phyloP scores from a whole-genome alignment of 2,113 vertebrate genomes.

The Siniperca chuatsi region DNA sequence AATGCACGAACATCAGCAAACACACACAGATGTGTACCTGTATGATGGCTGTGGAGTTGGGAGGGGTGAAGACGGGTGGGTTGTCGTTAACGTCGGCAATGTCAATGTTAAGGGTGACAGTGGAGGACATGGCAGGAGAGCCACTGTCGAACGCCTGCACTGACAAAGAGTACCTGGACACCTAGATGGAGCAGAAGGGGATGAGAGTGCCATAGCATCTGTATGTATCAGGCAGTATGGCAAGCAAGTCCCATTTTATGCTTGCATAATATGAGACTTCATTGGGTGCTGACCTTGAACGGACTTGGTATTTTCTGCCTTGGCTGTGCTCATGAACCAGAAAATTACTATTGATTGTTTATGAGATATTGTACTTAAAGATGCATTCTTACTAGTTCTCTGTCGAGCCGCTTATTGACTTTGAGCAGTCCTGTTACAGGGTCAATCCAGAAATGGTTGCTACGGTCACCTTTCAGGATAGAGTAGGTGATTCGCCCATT shows the following conservation, averaged over 20 bases:
- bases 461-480: constrained; percentile 92
- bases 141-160: constrained; percentile 95
- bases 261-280: constrained; percentile 44
- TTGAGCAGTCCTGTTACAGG: constrained; percentile 91
- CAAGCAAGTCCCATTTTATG: constrained; percentile 2
- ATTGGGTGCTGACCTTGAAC: constrained; percentile 58
- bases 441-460: constrained; percentile 93
- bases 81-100: constrained; percentile 97
- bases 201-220: constrained; percentile 8
- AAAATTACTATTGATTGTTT: constrained; percentile 68
- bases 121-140: constrained; percentile 91
- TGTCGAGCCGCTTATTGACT: constrained; percentile 95
- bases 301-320: constrained; percentile 25
- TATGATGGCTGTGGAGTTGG: constrained; percentile 92
- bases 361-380: constrained; percentile 43
- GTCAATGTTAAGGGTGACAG: constrained; percentile 92
- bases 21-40: constrained; percentile 83
- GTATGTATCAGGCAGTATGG: constrained; percentile 34
- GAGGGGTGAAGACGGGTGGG: constrained; percentile 91
- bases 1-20: neutral
- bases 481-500: constrained; percentile 94
- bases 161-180: constrained; percentile 92
- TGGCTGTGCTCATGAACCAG: constrained; percentile 49
- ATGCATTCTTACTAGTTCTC: constrained; percentile 90
- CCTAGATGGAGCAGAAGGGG: constrained; percentile 77